Evolutionary conservation across 2,888 invertebrate species (phyloP).

Genomic region (Dorcus parallelipipedus): DNA sequence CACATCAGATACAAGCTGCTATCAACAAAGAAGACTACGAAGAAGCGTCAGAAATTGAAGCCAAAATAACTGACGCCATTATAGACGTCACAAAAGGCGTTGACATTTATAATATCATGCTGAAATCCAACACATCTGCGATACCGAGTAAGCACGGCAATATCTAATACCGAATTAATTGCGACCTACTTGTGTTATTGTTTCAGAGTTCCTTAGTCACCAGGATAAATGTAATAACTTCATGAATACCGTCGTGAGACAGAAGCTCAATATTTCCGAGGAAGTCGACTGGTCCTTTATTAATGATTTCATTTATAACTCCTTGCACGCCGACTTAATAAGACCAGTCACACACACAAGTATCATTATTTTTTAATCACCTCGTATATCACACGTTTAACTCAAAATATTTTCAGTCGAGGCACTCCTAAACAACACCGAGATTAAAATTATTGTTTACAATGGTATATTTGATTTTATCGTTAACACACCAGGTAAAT

Average conservation of each 20-base stretch:
- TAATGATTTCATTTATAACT: slow-evolving; percentile 57
- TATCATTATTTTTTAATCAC: slow-evolving; percentile 13
- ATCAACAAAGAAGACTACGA: slow-evolving; percentile 52
- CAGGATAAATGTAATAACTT: slow-evolving; percentile 45
- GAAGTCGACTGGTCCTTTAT: slow-evolving; percentile 67
- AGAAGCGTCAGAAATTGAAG: slow-evolving; percentile 64
- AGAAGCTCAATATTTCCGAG: slow-evolving; percentile 62
- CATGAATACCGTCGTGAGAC: slow-evolving; percentile 70
- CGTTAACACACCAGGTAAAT: slow-evolving; percentile 37
- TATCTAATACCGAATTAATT: background rate
- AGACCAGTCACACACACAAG: slow-evolving; percentile 60
- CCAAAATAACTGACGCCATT: slow-evolving; percentile 55
- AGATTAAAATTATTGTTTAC: slow-evolving; percentile 37
- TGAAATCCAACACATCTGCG: slow-evolving; percentile 40
- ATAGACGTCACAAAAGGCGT: slow-evolving; percentile 59
- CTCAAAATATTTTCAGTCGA: slow-evolving; percentile 32
- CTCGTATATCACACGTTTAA: background rate
- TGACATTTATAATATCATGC: slow-evolving; percentile 79
- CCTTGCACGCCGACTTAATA: slow-evolving; percentile 69
- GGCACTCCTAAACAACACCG: slow-evolving; percentile 32
- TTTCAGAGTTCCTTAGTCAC: slow-evolving; percentile 32
- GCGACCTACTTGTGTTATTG: slow-evolving; percentile 4
- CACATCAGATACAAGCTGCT: slow-evolving; percentile 32
- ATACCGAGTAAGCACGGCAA: slow-evolving; percentile 27
- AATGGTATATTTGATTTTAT: slow-evolving; percentile 40